A percentile compares a stretch with the other conserved stretches of the same genome.
phyloP scores from a whole-genome alignment of 2,113 vertebrate genomes.

The Marcusenius ussheri region DNA sequence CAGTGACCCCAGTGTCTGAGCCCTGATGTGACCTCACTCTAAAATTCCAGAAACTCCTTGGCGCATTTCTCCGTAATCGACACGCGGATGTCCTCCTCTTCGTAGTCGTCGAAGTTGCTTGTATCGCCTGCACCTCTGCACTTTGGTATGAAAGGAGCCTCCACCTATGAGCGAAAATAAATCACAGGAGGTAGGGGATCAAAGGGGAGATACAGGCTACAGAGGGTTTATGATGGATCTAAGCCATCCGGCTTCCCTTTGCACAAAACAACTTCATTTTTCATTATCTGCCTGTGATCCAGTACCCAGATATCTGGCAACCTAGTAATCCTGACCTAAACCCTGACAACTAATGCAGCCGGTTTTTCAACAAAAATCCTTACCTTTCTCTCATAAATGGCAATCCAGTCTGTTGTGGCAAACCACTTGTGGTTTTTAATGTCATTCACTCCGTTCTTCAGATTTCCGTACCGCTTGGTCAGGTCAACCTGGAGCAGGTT shows the following conservation, averaged over 20 bases:
- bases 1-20: conserved; percentile 80
- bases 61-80: conserved; percentile 96
- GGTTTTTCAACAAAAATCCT: conserved; percentile 13
- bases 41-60: conserved; percentile 98
- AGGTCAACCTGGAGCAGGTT: conserved; percentile 97
- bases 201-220: background rate
- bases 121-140: conserved; percentile 97
- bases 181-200: background rate
- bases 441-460: conserved; percentile 97
- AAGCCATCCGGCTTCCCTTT: background rate
- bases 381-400: conserved; percentile 98
- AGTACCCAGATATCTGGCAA: background rate
- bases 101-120: conserved; percentile 99
- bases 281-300: background rate
- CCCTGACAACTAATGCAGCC: background rate
- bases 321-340: background rate
- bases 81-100: conserved; percentile 95
- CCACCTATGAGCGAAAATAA: conserved; percentile 65
- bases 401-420: conserved; percentile 97
- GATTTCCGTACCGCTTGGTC: conserved; percentile 95
- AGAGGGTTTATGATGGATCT: background rate
- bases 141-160: conserved; percentile 99
- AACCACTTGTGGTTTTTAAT: conserved; percentile 99
- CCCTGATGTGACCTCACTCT: conserved; percentile 76
- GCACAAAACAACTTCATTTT: background rate